Base-by-base conservation (phyloP, 1,140 invertebrate species). In the Drosophila pallidifrons region DNA sequence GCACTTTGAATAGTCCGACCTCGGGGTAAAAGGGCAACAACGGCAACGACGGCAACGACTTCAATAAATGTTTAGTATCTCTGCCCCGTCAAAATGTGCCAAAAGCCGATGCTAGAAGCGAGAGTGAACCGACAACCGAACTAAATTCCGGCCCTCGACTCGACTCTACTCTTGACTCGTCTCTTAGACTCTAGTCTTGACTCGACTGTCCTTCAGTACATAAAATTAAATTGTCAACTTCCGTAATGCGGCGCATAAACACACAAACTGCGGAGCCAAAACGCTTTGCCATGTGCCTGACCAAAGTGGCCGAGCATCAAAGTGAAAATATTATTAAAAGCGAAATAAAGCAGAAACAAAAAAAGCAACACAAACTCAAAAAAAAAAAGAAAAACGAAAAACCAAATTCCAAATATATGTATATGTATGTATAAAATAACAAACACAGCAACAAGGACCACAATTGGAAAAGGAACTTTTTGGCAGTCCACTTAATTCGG, bases 191-290 rank as follows among this genome's bases (percentile, higher is more conserved):
- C 20, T 25, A 25, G 45, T 16, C 13, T 15, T 15, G 13, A 15
- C n/a, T 13, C 5, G 49, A n/a, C 20, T 11, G 64, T 68, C 16
- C 41, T 61, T 59, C 13, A 88, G 70, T 88, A 83, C 85, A 83
- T 89, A 88, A 88, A 88, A 89, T 89, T 88, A 88, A 88, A 88
- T 88, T 88, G 83, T 89, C 85, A 88, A 83, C 85, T 88, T 88
- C 85, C 83, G 85, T 79, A 86, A 86, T 79, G 75, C 80, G 75
- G 60, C 65, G 52, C 81, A 83, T 83, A 80, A 79, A 71, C 66
- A 66, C 41, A 66, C 55, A 70, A 81, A 46, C 35, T 46, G 32
- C 25, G 11, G 16, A 54, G 10, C 11, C 55, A 52, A 38, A 55
- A 38, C 46, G 16, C 32, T 43, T 25, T 13, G 11, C 28, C 4